A percentile compares a stretch with the other conserved stretches of the same genome.
These are phyloP conservation scores for Cybosia mesomella DNA, from an alignment of 2,888 invertebrate species.

Conservation along the genomic window DNA sequence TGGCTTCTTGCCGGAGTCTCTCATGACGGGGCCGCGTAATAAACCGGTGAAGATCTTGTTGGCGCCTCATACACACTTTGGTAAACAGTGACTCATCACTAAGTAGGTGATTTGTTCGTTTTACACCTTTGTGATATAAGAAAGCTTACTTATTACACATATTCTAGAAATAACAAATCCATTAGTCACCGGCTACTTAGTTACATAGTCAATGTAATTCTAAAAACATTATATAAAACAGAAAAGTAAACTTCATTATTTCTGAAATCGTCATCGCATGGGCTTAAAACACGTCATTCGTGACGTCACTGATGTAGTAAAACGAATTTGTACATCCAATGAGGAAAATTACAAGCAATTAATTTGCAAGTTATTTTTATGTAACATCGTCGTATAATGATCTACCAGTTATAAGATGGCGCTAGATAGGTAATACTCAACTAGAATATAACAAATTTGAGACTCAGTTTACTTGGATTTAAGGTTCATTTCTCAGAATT, in stretches of 20 bases:
- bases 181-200: neutral
- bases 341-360: neutral
- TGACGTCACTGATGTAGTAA: slow-evolving; percentile 1
- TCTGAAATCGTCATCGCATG: neutral
- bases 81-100: too few relatives aligned
- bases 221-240: neutral
- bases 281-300: neutral
- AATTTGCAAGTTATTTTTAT: neutral
- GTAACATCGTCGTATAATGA: neutral
- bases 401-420: neutral
- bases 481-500: too few relatives aligned
- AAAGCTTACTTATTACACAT: too few relatives aligned
- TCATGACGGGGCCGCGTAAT: neutral
- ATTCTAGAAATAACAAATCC: too few relatives aligned
- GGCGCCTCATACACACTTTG: too few relatives aligned
- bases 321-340: neutral
- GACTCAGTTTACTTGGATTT: too few relatives aligned
- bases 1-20: neutral
- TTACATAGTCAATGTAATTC: neutral
- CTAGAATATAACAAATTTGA: too few relatives aligned
- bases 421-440: neutral
- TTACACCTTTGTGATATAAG: too few relatives aligned
- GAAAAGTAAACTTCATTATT: neutral
- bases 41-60: too few relatives aligned
- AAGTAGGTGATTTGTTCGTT: too few relatives aligned